Percentiles rank a stretch among this genome's conserved stretches.
Evolutionary conservation across 2,113 vertebrate genomes (phyloP).

Genomic region (Phycodurus eques): DNA sequence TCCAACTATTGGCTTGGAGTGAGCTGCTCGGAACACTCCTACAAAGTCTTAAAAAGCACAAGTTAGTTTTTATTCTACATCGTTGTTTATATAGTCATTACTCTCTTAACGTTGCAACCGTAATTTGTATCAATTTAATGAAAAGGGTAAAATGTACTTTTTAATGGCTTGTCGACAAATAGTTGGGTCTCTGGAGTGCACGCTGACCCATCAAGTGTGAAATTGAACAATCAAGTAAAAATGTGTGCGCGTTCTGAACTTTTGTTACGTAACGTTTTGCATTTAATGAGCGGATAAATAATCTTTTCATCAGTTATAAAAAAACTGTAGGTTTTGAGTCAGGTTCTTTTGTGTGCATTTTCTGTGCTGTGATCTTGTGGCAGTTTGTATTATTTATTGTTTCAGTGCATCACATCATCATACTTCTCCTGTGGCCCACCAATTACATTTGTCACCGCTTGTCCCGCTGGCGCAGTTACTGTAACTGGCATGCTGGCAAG

Average conservation of each 20-base stretch:
- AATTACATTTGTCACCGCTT: background rate
- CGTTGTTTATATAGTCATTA: background rate
- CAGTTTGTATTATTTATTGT: too few species aligned
- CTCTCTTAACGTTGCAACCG: background rate
- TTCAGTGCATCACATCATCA: too few species aligned
- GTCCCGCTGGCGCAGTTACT: conserved; percentile 36
- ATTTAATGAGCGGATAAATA: background rate
- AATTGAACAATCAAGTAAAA: background rate
- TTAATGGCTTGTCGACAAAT: background rate
- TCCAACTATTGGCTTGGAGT: background rate
- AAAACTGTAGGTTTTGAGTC: too few species aligned
- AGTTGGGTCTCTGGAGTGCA: background rate
- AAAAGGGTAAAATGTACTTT: background rate
- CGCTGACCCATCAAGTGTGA: background rate
- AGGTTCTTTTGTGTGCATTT: too few species aligned
- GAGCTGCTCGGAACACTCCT: background rate
- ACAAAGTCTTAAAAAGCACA: background rate
- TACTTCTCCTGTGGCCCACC: too few species aligned
- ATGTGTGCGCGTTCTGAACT: background rate
- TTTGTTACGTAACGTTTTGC: background rate
- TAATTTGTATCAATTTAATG: background rate
- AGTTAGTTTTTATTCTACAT: background rate
- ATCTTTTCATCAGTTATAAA: too few species aligned
- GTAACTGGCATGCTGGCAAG: conserved; percentile 25
- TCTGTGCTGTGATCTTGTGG: too few species aligned